These are phyloP conservation scores for Montipora cactus DNA, from an alignment of 64 coral and sea anemone species.

Conservation along the genomic window DNA sequence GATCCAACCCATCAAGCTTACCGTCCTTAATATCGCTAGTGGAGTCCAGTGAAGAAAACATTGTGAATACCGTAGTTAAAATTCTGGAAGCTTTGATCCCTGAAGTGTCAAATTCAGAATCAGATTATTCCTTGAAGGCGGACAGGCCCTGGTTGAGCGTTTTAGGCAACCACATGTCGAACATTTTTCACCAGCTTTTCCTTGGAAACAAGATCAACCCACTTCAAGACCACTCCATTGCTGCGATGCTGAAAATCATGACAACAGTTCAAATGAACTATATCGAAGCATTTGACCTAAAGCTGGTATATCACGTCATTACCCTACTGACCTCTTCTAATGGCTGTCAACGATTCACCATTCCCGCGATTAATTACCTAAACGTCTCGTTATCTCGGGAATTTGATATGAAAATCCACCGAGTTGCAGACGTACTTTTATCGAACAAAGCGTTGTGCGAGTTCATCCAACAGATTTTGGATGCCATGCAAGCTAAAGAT, in stretches of 20 bases:
- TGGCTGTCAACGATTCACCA: neutral
- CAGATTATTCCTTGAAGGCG: neutral
- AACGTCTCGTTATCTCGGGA: constrained; percentile 45
- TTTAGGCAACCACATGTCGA: constrained; percentile 9
- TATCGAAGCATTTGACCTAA: constrained; percentile 49
- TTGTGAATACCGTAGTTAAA: constrained; percentile 17
- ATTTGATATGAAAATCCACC: neutral
- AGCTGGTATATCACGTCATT: constrained; percentile 75
- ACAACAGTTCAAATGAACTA: constrained; percentile 18
- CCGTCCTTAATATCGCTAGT: constrained; percentile 42
- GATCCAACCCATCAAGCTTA: constrained; percentile 19
- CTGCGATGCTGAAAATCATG: constrained; percentile 63
- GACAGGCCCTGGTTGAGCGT: neutral
- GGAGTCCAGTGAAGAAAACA: neutral
- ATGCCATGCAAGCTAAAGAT: neutral
- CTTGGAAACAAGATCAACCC: constrained; percentile 40
- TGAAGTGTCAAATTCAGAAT: neutral
- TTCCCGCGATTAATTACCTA: constrained; percentile 68
- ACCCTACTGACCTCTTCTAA: constrained; percentile 32
- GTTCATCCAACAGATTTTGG: constrained; percentile 46
- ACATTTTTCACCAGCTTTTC: constrained; percentile 80
- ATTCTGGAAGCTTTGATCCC: constrained; percentile 57
- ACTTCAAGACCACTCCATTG: constrained; percentile 44
- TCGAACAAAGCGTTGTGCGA: constrained; percentile 39
- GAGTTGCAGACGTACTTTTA: constrained; percentile 55